Base-by-base conservation (phyloP, 2,797 vertebrate species). In the Sus cebifrons region DNA sequence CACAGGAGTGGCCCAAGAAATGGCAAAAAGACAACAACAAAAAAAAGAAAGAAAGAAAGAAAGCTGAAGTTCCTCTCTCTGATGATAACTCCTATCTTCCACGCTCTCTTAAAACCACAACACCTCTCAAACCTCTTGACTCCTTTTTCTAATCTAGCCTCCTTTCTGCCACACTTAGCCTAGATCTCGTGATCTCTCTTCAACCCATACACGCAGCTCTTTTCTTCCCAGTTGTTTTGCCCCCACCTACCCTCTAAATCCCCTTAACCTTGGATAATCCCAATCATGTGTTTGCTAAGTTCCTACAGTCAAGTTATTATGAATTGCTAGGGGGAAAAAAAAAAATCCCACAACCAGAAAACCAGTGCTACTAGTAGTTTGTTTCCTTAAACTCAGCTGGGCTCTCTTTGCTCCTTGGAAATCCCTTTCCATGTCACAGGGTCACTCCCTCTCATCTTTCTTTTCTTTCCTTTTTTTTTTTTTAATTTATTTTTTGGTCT, bases 31-130 rank as follows among this genome's bases (percentile, higher is more conserved):
- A 36, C 36, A 36, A 36, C 36, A 36, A 36, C 36, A 36, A 36
- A 36, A 36, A 36, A 36, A 36, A 36, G 4, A 36, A 36, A 36
- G 36, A 36, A 36, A 82, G 84, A 89, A 95, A 82, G 84, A 89
- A 95, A 86, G 70, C 9, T 29, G 70, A 92, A 89, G 18, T 36
- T 71, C 21, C 60, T 62, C n/a, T 36, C 32, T 89, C 83, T 75
- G 74, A 75, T 75, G 81, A 75, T 20, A 91, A 58, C 62, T 65
- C n/a, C 32, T 56, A 60, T 44, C 58, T 20, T 92, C 85, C 36
- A 21, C 64, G 32, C 49, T 89, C 29, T 73, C 36, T 75, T 52
- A 87, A 44, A 73, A 23, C 25, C 44, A 60, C 6, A 15, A 74
- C 36, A 62, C 27, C 36, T 56, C 36, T 86, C n/a, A 32, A 91